Evolutionary conservation across 2,797 vertebrate species (phyloP), one percentile per base, ranked within the genome.

Genomic region (Poeciliopsis presidionis): DNA sequence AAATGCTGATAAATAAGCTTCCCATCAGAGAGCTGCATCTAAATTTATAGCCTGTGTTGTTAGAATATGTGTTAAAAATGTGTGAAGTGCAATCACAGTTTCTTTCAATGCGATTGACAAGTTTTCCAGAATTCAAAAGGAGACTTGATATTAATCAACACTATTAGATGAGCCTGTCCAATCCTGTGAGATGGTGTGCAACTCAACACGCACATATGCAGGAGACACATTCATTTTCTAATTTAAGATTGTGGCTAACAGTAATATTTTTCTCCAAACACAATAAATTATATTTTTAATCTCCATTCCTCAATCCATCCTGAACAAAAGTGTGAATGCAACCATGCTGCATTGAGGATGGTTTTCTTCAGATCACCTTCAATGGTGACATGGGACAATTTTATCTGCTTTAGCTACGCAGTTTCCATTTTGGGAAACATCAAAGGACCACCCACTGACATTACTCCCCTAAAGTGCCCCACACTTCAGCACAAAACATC

Each of bases 91-190:
- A 77, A 72, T 69, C 47, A 55, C 39, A 28, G 45, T 36, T 18
- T n/a, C n/a, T 61, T 82, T 70, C 76, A 47, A 86, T 69, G 78
- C 41, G 1, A 73, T 55, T 79, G 78, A 80, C 70, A 78, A 75
- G 75, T 76, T 84, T 79, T 45, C 16, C 61, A 76, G 61, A 77
- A 80, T 76, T 88, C 55, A 16, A 71, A 82, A 88, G 73, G 36
- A 84, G 30, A 65, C 39, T 45, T 45, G 41, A 84, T 74, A 69
- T 59, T 61, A 84, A 87, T 88, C 78, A 84, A 83, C 71, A 72
- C 39, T 49, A 55, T 81, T 51, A 22, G 30, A 49, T 73, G 59
- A 70, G 80, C 45, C 51, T 18, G 25, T 73, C n/a, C 69, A 71
- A 84, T 78, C 72, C 59, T 11, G 72, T 83, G 53, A 70, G 82